Evolutionary conservation across 2,113 vertebrate species (phyloP).

Genomic region (Rissa tridactyla): DNA sequence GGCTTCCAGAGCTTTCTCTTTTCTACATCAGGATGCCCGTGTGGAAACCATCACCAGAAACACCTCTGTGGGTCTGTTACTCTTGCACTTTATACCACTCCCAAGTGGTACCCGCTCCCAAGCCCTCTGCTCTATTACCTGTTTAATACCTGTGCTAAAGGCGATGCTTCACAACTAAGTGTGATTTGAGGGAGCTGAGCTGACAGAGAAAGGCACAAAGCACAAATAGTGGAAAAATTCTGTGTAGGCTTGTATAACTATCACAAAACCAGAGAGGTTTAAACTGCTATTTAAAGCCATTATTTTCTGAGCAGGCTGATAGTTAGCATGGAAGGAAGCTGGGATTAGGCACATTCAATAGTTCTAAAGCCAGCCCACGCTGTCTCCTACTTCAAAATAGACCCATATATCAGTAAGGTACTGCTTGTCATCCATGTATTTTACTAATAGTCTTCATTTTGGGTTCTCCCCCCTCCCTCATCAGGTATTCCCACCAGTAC

Average conservation of each 20-base stretch:
- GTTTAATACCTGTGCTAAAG: not conserved
- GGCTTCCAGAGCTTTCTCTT: not conserved
- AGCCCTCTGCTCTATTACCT: not conserved
- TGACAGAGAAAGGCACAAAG: not conserved
- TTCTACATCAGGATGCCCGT: not conserved
- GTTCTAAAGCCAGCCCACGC: not conserved
- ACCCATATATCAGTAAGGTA: not conserved
- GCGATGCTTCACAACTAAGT: not conserved
- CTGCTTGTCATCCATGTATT: not conserved
- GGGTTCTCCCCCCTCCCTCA: not conserved
- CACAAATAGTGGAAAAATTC: not conserved
- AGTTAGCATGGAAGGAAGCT: not conserved
- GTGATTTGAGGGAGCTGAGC: not conserved
- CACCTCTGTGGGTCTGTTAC: not conserved
- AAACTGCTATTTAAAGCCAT: not conserved
- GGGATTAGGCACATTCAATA: not conserved
- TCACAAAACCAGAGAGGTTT: not conserved
- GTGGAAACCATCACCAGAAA: not conserved
- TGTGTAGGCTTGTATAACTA: not conserved
- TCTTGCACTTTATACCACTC: not conserved
- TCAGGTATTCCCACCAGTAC: not conserved
- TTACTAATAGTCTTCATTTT: not conserved
- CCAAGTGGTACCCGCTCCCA: not conserved
- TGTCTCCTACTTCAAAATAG: not conserved
- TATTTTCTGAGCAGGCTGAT: not conserved